These are phyloP conservation scores for Arizona elegans DNA, from an alignment of 2,113 vertebrate species.

Conservation along the genomic window DNA sequence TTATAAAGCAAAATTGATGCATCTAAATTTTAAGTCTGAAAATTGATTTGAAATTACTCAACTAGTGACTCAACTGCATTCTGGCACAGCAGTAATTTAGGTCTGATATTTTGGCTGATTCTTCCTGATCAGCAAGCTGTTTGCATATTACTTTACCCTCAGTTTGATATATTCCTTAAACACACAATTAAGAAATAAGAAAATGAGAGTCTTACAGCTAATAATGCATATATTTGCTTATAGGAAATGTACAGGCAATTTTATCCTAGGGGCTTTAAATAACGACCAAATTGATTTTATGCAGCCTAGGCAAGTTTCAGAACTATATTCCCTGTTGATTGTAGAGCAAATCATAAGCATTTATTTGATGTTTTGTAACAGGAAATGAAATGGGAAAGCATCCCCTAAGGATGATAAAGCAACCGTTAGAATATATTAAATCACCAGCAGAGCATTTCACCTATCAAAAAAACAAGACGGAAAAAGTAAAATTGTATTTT, in stretches of 20 bases:
- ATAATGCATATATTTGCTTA: constrained; percentile 20
- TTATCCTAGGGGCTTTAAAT: constrained; percentile 37
- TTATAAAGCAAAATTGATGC: constrained; percentile 26
- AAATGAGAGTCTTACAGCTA: constrained; percentile 45
- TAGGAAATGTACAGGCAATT: constrained; percentile 42
- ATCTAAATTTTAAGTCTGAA: constrained; percentile 33
- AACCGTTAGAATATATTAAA: constrained; percentile 36
- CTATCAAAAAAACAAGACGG: constrained; percentile 27
- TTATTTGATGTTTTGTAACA: constrained; percentile 58
- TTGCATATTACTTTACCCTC: constrained; percentile 1
- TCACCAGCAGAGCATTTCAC: constrained; percentile 37
- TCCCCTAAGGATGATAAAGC: constrained; percentile 34
- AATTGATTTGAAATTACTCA: constrained; percentile 15
- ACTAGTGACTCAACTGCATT: constrained; percentile 1
- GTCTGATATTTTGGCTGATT: constrained; percentile 18
- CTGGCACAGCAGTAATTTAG: constrained; percentile 6
- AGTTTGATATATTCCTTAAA: constrained; percentile 30
- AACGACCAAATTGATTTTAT: constrained; percentile 25
- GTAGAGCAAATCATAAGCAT: constrained; percentile 42
- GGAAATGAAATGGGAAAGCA: constrained; percentile 37
- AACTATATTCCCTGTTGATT: constrained; percentile 43
- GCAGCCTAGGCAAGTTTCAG: constrained; percentile 25
- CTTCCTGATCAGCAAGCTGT: background rate
- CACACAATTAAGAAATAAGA: constrained; percentile 4
- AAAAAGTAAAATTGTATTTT: constrained; percentile 20